These are phyloP conservation scores for Prolemur simus DNA, from an alignment of 2,113 vertebrate species.

Conservation along the genomic window DNA sequence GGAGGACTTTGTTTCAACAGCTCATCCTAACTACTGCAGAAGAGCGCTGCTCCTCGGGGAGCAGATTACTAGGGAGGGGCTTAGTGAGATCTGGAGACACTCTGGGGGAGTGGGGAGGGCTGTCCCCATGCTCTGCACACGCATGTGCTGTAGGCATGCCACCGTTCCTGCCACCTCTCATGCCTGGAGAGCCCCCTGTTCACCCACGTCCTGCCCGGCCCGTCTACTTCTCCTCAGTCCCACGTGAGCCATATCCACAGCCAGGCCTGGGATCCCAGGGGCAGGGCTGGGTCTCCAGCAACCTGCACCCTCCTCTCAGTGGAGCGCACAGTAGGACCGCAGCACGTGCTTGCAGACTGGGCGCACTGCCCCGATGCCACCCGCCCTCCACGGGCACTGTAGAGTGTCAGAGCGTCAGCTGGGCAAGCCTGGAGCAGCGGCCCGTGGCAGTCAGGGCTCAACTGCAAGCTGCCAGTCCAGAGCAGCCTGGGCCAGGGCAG, in stretches of 20 bases:
- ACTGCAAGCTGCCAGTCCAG: rapidly evolving
- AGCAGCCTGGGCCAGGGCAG: too few species aligned
- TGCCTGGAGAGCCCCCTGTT: rapidly evolving
- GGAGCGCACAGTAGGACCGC: not conserved
- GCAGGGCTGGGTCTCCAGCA: not conserved
- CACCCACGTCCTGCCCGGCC: not conserved
- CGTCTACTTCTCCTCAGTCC: too few species aligned
- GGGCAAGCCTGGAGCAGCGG: not conserved
- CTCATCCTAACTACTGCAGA: not conserved
- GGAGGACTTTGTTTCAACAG: not conserved
- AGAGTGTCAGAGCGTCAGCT: not conserved
- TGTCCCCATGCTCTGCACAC: not conserved
- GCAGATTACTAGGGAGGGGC: not conserved
- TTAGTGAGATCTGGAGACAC: not conserved
- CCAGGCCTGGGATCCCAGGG: not conserved
- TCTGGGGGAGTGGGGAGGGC: not conserved
- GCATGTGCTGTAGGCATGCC: rapidly evolving
- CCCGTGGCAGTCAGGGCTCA: not conserved
- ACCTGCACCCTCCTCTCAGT: rapidly evolving
- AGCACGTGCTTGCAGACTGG: not conserved
- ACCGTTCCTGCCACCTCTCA: not conserved
- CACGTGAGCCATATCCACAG: not conserved
- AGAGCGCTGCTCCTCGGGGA: not conserved
- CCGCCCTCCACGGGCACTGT: not conserved
- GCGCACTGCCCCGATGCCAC: not conserved